Evolutionary conservation across 2,888 invertebrate genomes (phyloP).

Genomic region (Drosophila falleni): DNA sequence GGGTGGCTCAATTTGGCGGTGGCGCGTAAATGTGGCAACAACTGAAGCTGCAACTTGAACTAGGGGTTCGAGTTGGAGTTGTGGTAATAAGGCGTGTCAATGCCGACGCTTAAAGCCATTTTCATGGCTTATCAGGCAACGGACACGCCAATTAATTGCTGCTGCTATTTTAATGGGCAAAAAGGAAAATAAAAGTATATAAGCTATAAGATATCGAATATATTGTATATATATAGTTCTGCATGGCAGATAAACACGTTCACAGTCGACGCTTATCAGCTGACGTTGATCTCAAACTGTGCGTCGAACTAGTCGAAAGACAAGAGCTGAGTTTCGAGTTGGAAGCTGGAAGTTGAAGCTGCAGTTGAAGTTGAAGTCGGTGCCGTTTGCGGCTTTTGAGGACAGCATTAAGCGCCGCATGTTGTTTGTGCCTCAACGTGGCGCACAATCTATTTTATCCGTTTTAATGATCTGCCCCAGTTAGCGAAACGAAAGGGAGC

Average conservation of each 20-base stretch:
- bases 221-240: conserved; percentile 28
- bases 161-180: conserved; percentile 78
- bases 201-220: conserved; percentile 15
- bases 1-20: conserved; percentile 65
- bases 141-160: conserved; percentile 79
- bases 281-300: conserved; percentile 72
- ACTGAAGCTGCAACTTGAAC: neutral
- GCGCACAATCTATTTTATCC: conserved; percentile 79
- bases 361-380: conserved; percentile 38
- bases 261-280: conserved; percentile 66
- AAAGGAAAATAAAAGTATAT: conserved; percentile 49
- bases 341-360: conserved; percentile 28
- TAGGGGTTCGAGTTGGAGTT: conserved; percentile 36
- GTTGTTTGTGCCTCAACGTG: conserved; percentile 56
- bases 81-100: conserved; percentile 80
- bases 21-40: conserved; percentile 74
- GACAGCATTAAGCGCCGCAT: conserved; percentile 72
- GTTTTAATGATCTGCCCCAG: conserved; percentile 81
- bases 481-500: conserved; percentile 77
- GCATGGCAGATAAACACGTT: conserved; percentile 50
- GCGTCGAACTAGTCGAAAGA: conserved; percentile 53
- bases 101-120: conserved; percentile 76
- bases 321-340: conserved; percentile 27
- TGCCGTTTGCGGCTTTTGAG: conserved; percentile 75
- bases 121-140: conserved; percentile 66